Percentiles rank a stretch among this genome's conserved stretches.
These are phyloP conservation scores for Taurulus bubalis DNA, from an alignment of 2,113 vertebrate genomes.

Conservation along the genomic window DNA sequence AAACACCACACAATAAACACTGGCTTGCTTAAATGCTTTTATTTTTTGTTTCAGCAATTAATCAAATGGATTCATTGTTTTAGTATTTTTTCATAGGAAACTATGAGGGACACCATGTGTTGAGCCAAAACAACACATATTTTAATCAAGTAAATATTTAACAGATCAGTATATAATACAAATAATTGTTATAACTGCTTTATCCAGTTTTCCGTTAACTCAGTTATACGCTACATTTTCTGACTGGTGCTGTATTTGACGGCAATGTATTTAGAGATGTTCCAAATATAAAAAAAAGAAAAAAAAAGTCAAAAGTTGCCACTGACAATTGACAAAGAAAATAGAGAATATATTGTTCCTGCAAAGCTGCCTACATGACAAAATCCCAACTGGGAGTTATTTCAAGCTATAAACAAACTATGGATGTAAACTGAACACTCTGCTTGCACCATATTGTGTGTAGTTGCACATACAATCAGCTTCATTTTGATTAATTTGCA, in stretches of 20 bases:
- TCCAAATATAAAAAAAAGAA: too few relatives aligned
- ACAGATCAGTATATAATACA: neutral
- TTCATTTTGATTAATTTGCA: neutral
- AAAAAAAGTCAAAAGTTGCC: too few relatives aligned
- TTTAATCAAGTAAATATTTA: neutral
- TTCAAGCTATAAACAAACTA: neutral
- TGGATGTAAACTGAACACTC: conserved; percentile 4
- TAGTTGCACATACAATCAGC: neutral
- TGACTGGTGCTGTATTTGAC: too few relatives aligned
- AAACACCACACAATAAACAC: neutral
- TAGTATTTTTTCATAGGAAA: neutral
- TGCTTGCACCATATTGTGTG: neutral
- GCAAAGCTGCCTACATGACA: neutral
- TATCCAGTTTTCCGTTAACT: neutral
- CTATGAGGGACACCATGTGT: neutral
- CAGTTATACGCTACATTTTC: too few relatives aligned
- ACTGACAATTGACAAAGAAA: neutral
- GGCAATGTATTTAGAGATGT: too few relatives aligned
- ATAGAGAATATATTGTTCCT: neutral
- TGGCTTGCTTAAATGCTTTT: neutral
- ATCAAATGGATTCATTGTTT: neutral
- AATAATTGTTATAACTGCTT: neutral
- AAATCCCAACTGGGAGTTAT: neutral
- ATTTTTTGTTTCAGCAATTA: neutral
- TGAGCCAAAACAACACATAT: neutral